These are phyloP conservation scores for Halictus ligatus DNA, from an alignment of 2,888 invertebrate genomes.

Conservation along the genomic window DNA sequence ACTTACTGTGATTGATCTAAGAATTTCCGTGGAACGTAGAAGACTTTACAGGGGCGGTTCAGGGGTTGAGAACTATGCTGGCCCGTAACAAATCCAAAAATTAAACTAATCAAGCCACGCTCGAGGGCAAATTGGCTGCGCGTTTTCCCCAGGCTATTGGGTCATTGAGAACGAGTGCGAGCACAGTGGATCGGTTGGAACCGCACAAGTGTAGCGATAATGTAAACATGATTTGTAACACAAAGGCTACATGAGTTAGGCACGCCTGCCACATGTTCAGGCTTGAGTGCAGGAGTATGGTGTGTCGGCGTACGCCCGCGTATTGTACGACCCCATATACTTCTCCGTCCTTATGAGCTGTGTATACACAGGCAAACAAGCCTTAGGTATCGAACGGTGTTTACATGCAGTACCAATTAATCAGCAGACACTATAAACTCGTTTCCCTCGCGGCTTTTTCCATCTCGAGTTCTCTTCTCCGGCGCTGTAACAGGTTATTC, in stretches of 20 bases:
- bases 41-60: not conserved
- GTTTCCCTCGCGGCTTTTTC: conserved; percentile 69
- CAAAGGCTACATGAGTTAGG: conserved; percentile 80
- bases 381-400: conserved; percentile 76
- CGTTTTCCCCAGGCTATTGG: conserved; percentile 82
- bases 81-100: conserved; percentile 70
- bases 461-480: conserved; percentile 32
- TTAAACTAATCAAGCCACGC: conserved; percentile 78
- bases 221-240: conserved; percentile 84
- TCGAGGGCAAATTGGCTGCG: conserved; percentile 76
- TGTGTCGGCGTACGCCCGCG: conserved; percentile 66
- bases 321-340: conserved; percentile 63
- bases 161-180: conserved; percentile 72
- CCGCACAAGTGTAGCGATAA: conserved; percentile 79
- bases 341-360: conserved; percentile 64
- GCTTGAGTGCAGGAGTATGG: conserved; percentile 55
- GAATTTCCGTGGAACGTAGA: not conserved
- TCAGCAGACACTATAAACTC: conserved; percentile 75
- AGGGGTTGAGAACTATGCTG: not conserved
- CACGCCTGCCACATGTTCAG: conserved; percentile 83
- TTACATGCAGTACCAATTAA: conserved; percentile 82
- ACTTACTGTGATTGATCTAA: not conserved
- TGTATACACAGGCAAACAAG: conserved; percentile 76
- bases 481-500: conserved; percentile 35
- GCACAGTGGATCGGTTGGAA: conserved; percentile 59